These are phyloP conservation scores for Caenorhabditis panamensis DNA, from an alignment of 2,888 invertebrate species.

Conservation along the genomic window DNA sequence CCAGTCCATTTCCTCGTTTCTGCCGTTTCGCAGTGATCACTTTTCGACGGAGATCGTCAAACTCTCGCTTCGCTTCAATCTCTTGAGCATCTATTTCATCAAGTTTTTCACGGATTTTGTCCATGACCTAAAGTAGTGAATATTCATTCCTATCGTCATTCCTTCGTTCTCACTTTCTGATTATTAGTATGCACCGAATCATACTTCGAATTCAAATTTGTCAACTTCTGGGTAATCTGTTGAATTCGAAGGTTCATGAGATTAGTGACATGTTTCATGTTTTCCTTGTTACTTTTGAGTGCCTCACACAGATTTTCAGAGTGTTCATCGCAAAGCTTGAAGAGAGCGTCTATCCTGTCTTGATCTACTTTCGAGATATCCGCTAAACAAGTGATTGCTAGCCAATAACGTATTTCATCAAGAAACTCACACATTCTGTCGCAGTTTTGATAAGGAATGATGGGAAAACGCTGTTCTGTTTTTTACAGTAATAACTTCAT, in stretches of 20 bases:
- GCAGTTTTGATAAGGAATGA: conserved; percentile 1
- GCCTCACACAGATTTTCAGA: conserved; percentile 8
- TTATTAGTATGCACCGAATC: conserved; percentile 32
- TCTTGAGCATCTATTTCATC: conserved; percentile 40
- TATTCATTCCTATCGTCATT: no score
- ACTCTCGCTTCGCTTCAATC: conserved; percentile 46
- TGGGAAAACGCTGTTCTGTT: background rate
- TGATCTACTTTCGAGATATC: conserved; percentile 5
- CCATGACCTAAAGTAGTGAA: conserved; percentile 21
- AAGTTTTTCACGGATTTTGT: conserved; percentile 45
- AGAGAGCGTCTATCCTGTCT: conserved; percentile 39
- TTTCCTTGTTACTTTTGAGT: background rate
- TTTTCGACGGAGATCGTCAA: conserved; percentile 40
- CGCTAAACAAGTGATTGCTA: background rate
- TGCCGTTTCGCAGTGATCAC: conserved; percentile 12
- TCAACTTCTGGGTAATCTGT: conserved; percentile 23
- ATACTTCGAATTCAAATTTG: conserved; percentile 6
- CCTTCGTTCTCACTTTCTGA: conserved; percentile 14
- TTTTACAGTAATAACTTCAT: background rate
- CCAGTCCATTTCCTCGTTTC: conserved; percentile 11
- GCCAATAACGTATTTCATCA: background rate
- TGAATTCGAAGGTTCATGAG: conserved; percentile 22
- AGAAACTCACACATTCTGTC: conserved; percentile 23
- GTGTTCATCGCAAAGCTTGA: conserved; percentile 35
- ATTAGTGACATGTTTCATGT: conserved; percentile 22